phyloP scores from a whole-genome alignment of 2,797 vertebrate genomes.

The Sparus aurata region DNA sequence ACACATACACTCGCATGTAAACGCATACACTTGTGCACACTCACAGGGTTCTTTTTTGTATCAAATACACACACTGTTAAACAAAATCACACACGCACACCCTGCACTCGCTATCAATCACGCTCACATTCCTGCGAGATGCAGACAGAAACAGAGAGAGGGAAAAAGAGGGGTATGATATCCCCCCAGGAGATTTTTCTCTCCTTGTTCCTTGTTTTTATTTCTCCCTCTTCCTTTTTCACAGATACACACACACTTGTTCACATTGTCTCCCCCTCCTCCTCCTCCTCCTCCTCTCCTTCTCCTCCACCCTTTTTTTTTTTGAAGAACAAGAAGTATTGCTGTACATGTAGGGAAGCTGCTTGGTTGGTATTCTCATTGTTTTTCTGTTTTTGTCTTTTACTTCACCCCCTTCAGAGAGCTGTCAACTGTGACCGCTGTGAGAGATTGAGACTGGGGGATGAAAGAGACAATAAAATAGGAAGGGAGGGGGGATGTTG shows the following conservation, averaged over 20 bases:
- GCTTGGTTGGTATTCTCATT: slow-evolving; percentile 71
- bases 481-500: slow-evolving; percentile 42
- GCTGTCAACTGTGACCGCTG: slow-evolving; percentile 80
- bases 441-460: slow-evolving; percentile 53
- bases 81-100: slow-evolving; percentile 50
- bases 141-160: slow-evolving; percentile 59
- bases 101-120: slow-evolving; percentile 48
- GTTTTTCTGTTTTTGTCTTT: slow-evolving; percentile 37
- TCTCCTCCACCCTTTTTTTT: slow-evolving; percentile 50
- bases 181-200: slow-evolving; percentile 66
- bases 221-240: slow-evolving; percentile 55
- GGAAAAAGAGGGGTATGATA: slow-evolving; percentile 63
- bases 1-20: not conserved
- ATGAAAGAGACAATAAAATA: slow-evolving; percentile 57
- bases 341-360: slow-evolving; percentile 78
- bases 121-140: slow-evolving; percentile 60
- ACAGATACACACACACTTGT: slow-evolving; percentile 54
- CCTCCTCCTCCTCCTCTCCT: slow-evolving; percentile 36
- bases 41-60: not conserved
- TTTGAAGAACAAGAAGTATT: slow-evolving; percentile 80
- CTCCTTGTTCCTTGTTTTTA: slow-evolving; percentile 64
- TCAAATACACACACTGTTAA: slow-evolving; percentile 56
- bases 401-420: slow-evolving; percentile 63
- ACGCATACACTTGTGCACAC: slow-evolving; percentile 24
- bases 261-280: slow-evolving; percentile 37